These are phyloP conservation scores for Lamellibrachia satsuma DNA, from an alignment of 2,888 invertebrate species.

Conservation along the genomic window DNA sequence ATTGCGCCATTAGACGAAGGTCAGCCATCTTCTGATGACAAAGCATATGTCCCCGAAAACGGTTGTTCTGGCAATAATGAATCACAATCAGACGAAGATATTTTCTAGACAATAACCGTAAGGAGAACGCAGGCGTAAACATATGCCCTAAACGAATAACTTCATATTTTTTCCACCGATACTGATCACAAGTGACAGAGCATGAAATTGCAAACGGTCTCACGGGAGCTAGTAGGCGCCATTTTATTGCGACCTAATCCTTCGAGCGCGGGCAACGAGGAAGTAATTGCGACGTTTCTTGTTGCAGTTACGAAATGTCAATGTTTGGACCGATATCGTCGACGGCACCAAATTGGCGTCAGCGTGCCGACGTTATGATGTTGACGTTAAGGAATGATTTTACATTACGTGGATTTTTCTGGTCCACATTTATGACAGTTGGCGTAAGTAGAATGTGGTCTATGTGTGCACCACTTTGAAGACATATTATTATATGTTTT, in stretches of 20 bases:
- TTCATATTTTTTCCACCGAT: background rate
- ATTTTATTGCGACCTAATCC: conserved; percentile 3
- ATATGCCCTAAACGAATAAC: background rate
- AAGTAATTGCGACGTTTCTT: background rate
- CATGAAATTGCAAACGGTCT: background rate
- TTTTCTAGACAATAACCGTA: background rate
- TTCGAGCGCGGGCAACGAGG: background rate
- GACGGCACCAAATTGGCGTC: background rate
- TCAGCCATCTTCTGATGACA: background rate
- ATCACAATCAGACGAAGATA: conserved; percentile 12
- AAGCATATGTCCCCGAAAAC: background rate
- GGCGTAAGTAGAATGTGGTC: background rate
- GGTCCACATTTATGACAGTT: background rate
- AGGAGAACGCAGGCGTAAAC: background rate
- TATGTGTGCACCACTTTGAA: background rate
- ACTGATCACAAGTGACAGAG: background rate
- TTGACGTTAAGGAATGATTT: background rate
- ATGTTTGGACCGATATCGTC: background rate
- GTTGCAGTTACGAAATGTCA: background rate
- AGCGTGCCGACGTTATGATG: background rate
- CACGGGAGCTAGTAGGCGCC: background rate
- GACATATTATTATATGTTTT: background rate
- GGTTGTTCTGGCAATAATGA: background rate
- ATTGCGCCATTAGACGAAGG: background rate
- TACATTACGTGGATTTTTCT: background rate